Evolutionary conservation across 2,888 invertebrate genomes (phyloP), one percentile per base, ranked within the genome.

Genomic region (Epinotia brunnichana): DNA sequence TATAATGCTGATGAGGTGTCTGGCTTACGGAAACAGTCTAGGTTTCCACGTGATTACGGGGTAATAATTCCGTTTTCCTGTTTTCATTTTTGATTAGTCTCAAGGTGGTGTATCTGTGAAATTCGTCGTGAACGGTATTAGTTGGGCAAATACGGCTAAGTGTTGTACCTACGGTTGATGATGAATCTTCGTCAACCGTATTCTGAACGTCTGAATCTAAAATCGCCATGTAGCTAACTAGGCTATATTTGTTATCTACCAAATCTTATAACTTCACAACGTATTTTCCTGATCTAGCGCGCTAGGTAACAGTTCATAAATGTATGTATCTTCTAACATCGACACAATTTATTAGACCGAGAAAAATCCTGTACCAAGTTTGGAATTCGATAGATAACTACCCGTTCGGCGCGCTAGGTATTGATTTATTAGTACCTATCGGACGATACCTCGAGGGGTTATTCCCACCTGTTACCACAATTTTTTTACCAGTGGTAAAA

Each of bases 1-100:
- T 5, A 56, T 56, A 56, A 66, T 24, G 56, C 66, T 56, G 66
- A 66, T 66, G 54, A 66, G 35, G 9, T 9, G 66, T 56, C 54
- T 66, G 54, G 66, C 54, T 19, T 66, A 53, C 39, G 66, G 66
- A 66, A 66, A 66, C 54, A 53, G 66, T 66, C 53, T 66, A 66
- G 15, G 11, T 11, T 54, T n/a, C 66, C 66, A 41, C 41, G n/a
- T 41, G 21, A 66, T 66, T 35, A 41, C 19, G 19, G 48, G 7
- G 1, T 54, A 54, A 9, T 64, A 21, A 39, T 64, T 54, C 13
- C 15, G n/a, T 35, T 54, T 53, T 17, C 17, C 35, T 11, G 21
- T 21, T 44, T 21, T 24, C 15, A n/a, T 62, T 48, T 21, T 48
- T 62, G 15, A 15, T 62, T 10, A 17, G 15, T 21, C n/a, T n/a